These are phyloP conservation scores for Amphimallon solstitiale DNA, from an alignment of 2,888 invertebrate species.

Conservation along the genomic window DNA sequence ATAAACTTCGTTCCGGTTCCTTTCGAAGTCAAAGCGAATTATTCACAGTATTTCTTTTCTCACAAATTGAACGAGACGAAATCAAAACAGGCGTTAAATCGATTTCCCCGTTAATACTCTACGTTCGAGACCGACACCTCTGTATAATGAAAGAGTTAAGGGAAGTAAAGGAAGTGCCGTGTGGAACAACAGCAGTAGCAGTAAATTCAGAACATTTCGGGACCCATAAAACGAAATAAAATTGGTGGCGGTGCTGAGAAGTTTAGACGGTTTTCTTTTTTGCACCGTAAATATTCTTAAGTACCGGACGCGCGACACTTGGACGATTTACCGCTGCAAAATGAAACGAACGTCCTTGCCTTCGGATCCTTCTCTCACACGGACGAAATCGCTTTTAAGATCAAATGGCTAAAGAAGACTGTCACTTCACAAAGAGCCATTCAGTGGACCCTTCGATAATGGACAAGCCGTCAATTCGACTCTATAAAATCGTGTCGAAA, in stretches of 20 bases:
- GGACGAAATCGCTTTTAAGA: slow-evolving; percentile 50
- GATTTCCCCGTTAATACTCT: slow-evolving; percentile 25
- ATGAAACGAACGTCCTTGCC: slow-evolving; percentile 44
- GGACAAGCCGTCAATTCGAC: slow-evolving; percentile 41
- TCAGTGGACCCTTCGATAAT: slow-evolving; percentile 40
- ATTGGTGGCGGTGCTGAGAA: slow-evolving; percentile 21
- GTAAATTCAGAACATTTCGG: slow-evolving; percentile 35
- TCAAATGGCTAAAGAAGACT: slow-evolving; percentile 49
- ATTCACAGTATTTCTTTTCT: background rate
- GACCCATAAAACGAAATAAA: slow-evolving; percentile 38
- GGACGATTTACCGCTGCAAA: slow-evolving; percentile 52
- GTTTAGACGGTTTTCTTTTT: slow-evolving; percentile 47
- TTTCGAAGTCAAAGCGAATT: slow-evolving; percentile 6
- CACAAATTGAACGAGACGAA: slow-evolving; percentile 1
- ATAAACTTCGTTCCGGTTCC: background rate
- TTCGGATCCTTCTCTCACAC: slow-evolving; percentile 44
- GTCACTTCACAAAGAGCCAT: slow-evolving; percentile 47
- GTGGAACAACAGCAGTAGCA: background rate
- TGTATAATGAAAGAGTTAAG: slow-evolving; percentile 24
- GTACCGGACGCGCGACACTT: slow-evolving; percentile 60
- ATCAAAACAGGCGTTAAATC: slow-evolving; percentile 29
- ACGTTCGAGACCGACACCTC: slow-evolving; percentile 19
- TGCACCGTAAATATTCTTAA: slow-evolving; percentile 60
- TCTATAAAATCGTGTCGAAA: slow-evolving; percentile 33
- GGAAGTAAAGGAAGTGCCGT: slow-evolving; percentile 1